Evolutionary conservation across 92 coral and sea anemone species (phyloP).

Genomic region (Phenganax stokvisi): DNA sequence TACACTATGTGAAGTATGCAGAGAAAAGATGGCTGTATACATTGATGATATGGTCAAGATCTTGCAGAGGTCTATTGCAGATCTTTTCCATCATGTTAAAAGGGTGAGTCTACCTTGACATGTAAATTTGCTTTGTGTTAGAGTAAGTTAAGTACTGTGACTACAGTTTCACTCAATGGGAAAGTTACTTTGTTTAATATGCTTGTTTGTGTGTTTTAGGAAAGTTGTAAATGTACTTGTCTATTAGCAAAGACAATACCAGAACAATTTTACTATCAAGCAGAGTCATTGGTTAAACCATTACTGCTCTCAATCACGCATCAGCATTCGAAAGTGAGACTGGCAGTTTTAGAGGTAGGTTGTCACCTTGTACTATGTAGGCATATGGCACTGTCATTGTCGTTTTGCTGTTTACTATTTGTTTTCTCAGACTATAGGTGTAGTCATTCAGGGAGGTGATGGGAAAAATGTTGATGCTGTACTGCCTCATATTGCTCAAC

Average conservation of each 20-base stretch:
- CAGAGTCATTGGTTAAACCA: conserved; percentile 83
- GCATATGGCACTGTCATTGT: not conserved
- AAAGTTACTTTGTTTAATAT: not conserved
- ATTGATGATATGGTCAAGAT: conserved; percentile 87
- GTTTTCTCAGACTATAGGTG: conserved; percentile 69
- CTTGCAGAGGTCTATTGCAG: conserved; percentile 77
- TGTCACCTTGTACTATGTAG: no score
- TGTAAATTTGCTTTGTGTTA: not conserved
- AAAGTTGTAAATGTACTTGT: conserved; percentile 81
- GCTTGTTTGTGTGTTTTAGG: conserved; percentile 39
- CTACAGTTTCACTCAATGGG: not conserved
- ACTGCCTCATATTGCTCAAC: conserved; percentile 82
- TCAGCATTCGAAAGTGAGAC: conserved; percentile 95
- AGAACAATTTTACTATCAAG: conserved; percentile 91
- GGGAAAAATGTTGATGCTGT: conserved; percentile 98
- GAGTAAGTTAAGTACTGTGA: no score
- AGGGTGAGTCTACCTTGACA: conserved; percentile 49
- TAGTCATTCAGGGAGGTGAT: conserved; percentile 82
- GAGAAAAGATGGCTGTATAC: conserved; percentile 64
- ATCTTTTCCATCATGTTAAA: conserved; percentile 95
- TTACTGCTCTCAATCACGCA: conserved; percentile 74
- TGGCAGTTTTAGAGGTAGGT: conserved; percentile 77
- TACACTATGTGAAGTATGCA: conserved; percentile 55
- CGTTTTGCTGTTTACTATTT: not conserved
- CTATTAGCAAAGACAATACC: conserved; percentile 76